Percentiles rank a stretch among this genome's conserved stretches.
These are phyloP conservation scores for Neoniphon sammara DNA, from an alignment of 2,797 vertebrate species.

Conservation along the genomic window DNA sequence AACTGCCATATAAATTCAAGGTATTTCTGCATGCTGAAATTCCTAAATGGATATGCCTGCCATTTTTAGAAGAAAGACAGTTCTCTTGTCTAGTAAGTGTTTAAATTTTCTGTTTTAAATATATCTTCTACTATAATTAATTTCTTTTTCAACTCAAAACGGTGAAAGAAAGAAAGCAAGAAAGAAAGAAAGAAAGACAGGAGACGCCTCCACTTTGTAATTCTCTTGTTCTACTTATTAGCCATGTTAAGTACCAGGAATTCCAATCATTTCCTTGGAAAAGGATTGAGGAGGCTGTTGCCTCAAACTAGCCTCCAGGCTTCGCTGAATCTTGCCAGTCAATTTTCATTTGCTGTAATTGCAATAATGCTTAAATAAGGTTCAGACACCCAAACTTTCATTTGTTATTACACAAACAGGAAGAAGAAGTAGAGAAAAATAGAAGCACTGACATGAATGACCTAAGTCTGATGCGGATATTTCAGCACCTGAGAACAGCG, in stretches of 20 bases:
- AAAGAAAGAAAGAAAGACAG: constrained; percentile 45
- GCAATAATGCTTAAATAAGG: constrained; percentile 46
- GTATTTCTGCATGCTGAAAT: constrained; percentile 13
- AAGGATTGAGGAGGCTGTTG: constrained; percentile 63
- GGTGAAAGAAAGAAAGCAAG: not conserved
- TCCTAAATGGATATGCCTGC: not conserved
- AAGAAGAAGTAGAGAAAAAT: not conserved
- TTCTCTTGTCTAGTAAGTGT: too few relatives aligned
- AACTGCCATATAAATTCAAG: constrained; percentile 27
- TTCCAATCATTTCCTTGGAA: constrained; percentile 78
- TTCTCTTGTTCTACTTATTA: constrained; percentile 69
- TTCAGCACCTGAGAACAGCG: constrained; percentile 19
- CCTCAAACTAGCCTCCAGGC: constrained; percentile 63
- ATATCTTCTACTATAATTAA: not conserved
- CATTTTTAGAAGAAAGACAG: too few relatives aligned
- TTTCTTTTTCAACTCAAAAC: not conserved
- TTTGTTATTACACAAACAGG: constrained; percentile 31
- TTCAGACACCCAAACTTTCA: constrained; percentile 41
- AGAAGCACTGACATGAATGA: constrained; percentile 22
- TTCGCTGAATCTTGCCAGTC: constrained; percentile 49
- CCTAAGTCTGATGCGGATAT: constrained; percentile 22
- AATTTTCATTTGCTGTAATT: constrained; percentile 47
- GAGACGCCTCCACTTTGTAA: constrained; percentile 45
- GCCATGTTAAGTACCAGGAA: constrained; percentile 74
- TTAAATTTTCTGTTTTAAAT: not conserved